Percentiles rank a stretch among this genome's conserved stretches.
Evolutionary conservation across 2,888 invertebrate species (phyloP).

Genomic region (Osedax fenrisi): DNA sequence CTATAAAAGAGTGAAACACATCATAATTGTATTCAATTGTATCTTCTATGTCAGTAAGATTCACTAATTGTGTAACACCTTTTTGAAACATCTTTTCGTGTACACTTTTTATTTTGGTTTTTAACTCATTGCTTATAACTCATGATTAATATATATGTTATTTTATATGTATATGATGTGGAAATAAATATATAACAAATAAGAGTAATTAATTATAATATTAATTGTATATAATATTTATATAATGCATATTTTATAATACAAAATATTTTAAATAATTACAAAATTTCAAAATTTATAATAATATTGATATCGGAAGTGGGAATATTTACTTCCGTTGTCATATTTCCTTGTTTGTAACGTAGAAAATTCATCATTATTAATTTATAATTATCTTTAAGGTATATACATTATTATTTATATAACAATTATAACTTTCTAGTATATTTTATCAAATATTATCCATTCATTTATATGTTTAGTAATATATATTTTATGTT

Average conservation of each 20-base stretch:
- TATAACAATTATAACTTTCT: background rate
- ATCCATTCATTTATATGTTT: too few relatives aligned
- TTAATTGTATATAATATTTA: too few relatives aligned
- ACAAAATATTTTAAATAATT: too few relatives aligned
- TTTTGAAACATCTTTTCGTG: background rate
- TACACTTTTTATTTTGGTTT: background rate
- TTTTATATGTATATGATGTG: background rate
- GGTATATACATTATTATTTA: background rate
- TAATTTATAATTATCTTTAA: background rate
- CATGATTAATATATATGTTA: background rate
- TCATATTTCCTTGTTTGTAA: background rate
- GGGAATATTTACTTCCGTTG: background rate
- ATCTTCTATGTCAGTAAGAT: background rate
- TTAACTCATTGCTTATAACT: background rate
- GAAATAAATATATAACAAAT: too few relatives aligned
- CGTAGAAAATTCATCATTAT: background rate
- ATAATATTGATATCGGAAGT: background rate
- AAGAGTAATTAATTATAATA: too few relatives aligned
- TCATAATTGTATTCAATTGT: background rate
- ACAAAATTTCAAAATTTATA: background rate
- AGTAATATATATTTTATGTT: too few relatives aligned
- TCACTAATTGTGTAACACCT: background rate
- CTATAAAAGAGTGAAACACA: background rate
- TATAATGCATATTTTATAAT: too few relatives aligned
- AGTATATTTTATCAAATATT: too few relatives aligned